These are phyloP conservation scores for Drosophila bifasciata DNA, from an alignment of 1,140 invertebrate species.

Conservation along the genomic window DNA sequence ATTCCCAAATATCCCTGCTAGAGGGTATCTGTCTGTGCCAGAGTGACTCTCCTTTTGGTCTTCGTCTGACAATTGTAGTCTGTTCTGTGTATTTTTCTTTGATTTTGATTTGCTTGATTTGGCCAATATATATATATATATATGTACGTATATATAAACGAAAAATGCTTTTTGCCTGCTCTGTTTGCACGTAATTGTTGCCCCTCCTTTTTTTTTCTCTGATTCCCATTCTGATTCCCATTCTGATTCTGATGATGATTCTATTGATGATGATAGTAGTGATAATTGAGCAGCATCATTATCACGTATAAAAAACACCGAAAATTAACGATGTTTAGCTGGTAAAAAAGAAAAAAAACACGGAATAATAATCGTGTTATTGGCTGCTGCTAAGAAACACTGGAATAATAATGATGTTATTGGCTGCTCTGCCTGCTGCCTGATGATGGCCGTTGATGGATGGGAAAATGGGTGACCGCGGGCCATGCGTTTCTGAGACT, in stretches of 20 bases:
- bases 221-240: conserved; percentile 12
- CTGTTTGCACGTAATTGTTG: conserved; percentile 59
- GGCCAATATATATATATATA: conserved; percentile 25
- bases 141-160: background rate
- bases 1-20: no score
- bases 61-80: background rate
- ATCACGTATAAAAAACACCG: conserved; percentile 2
- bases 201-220: conserved; percentile 27
- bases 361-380: no score
- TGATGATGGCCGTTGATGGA: background rate
- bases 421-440: background rate
- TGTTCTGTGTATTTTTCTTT: conserved; percentile 52
- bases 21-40: no score
- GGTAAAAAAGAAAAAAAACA: background rate
- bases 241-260: conserved; percentile 14
- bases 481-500: conserved; percentile 24
- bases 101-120: conserved; percentile 70
- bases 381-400: background rate
- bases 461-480: background rate
- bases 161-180: conserved; percentile 54
- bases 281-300: conserved; percentile 44
- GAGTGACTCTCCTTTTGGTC: no score
- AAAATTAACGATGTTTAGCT: conserved; percentile 17
- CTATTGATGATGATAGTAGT: conserved; percentile 51
- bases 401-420: no score